Evolutionary conservation across 2,797 vertebrate genomes (phyloP).

Genomic region (Silurus lanzhouensis): DNA sequence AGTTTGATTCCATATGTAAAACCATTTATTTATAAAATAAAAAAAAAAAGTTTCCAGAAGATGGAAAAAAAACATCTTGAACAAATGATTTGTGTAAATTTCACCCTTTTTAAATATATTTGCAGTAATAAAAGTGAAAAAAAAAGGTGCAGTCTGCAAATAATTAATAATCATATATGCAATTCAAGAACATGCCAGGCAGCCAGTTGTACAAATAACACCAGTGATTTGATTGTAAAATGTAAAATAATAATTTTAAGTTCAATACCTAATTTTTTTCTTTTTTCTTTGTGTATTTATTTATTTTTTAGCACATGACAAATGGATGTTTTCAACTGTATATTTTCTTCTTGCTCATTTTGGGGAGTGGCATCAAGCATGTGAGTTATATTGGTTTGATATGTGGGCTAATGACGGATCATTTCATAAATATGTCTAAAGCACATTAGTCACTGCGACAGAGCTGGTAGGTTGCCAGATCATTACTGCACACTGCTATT

Average conservation of each 20-base stretch:
- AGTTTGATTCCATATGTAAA: neutral
- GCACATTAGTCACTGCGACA: slow-evolving; percentile 38
- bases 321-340: slow-evolving; percentile 4
- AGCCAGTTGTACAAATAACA: neutral
- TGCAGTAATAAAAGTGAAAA: neutral
- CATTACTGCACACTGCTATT: slow-evolving; percentile 56
- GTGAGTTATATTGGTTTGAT: slow-evolving; percentile 38
- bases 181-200: neutral
- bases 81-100: neutral
- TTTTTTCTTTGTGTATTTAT: too few relatives aligned
- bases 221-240: neutral
- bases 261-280: too few relatives aligned
- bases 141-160: neutral
- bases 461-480: slow-evolving; percentile 46
- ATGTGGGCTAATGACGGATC: slow-evolving; percentile 44
- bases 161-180: neutral
- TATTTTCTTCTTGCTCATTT: neutral
- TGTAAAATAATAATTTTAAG: neutral
- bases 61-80: neutral
- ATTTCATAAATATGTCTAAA: slow-evolving; percentile 51
- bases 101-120: neutral
- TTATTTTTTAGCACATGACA: too few relatives aligned
- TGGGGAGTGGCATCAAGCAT: neutral
- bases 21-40: neutral
- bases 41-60: neutral